Evolutionary conservation across 2,113 vertebrate genomes (phyloP).

Genomic region (Indicator indicator): DNA sequence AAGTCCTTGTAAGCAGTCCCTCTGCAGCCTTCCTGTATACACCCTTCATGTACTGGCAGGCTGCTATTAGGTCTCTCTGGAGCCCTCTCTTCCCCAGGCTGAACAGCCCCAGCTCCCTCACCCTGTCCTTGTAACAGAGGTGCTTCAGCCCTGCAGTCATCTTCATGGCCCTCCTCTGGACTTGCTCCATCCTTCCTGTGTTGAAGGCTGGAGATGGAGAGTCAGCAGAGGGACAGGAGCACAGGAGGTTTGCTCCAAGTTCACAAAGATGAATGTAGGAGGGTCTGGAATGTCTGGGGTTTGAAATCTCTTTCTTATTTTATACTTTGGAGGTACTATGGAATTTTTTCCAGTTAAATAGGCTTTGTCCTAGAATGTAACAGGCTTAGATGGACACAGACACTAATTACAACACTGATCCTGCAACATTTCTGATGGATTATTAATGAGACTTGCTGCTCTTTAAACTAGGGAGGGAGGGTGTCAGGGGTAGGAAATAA

Average conservation of each 20-base stretch:
- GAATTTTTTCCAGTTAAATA: not conserved
- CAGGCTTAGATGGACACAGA: conserved; percentile 10
- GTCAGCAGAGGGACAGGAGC: not conserved
- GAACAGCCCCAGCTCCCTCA: too few species aligned
- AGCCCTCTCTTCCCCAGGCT: too few species aligned
- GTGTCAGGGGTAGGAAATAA: too few species aligned
- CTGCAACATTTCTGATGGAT: conserved; percentile 34
- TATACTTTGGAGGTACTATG: not conserved
- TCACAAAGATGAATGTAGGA: not conserved
- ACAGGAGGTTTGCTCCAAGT: not conserved
- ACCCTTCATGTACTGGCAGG: too few species aligned
- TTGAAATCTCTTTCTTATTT: not conserved
- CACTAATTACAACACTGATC: conserved; percentile 36
- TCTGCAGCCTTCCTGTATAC: too few species aligned
- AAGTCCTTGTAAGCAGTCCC: too few species aligned
- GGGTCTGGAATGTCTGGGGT: not conserved
- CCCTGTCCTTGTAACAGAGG: too few species aligned
- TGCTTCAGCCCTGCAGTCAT: too few species aligned
- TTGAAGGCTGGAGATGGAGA: not conserved
- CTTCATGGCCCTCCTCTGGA: too few species aligned
- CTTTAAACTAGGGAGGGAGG: not conserved
- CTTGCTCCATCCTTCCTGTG: too few species aligned
- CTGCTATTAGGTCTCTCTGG: too few species aligned
- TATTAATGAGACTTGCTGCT: conserved; percentile 50
- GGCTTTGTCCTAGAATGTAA: not conserved